phyloP scores from a whole-genome alignment of 2,888 invertebrate species.

The Drosophila mettleri region DNA sequence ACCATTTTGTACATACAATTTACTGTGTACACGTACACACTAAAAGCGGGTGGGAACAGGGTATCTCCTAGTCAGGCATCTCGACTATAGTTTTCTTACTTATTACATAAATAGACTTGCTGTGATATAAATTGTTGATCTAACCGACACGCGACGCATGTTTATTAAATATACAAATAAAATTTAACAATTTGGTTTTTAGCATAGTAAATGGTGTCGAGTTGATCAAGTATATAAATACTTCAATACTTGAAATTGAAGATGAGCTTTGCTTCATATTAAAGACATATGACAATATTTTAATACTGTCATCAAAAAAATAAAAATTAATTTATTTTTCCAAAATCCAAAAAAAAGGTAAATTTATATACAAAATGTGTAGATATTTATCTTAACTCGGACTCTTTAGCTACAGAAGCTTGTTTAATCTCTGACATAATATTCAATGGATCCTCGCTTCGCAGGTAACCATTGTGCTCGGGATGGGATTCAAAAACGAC shows the following conservation, averaged over 20 bases:
- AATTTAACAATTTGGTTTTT: neutral
- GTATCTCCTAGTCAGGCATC: no score
- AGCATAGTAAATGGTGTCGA: neutral
- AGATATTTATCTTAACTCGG: constrained; percentile 15
- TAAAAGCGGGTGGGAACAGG: no score
- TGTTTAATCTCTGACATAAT: constrained; percentile 59
- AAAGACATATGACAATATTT: neutral
- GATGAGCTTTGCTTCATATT: constrained; percentile 1
- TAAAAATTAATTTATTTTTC: neutral
- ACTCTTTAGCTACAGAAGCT: neutral
- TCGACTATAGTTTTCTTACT: no score
- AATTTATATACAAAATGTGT: neutral
- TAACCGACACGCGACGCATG: neutral
- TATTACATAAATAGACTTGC: neutral
- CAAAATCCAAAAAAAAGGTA: neutral
- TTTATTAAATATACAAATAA: neutral
- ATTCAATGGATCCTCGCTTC: constrained; percentile 75
- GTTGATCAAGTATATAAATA: constrained; percentile 1
- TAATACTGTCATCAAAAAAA: constrained; percentile 6
- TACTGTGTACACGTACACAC: no score
- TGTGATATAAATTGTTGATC: neutral
- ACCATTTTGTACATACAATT: no score
- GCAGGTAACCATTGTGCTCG: constrained; percentile 79
- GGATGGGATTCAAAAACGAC: constrained; percentile 83
- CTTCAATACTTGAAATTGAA: neutral